Conservation (phyloP, 2,888 invertebrate species). For the Tetragonula carbonaria region DNA sequence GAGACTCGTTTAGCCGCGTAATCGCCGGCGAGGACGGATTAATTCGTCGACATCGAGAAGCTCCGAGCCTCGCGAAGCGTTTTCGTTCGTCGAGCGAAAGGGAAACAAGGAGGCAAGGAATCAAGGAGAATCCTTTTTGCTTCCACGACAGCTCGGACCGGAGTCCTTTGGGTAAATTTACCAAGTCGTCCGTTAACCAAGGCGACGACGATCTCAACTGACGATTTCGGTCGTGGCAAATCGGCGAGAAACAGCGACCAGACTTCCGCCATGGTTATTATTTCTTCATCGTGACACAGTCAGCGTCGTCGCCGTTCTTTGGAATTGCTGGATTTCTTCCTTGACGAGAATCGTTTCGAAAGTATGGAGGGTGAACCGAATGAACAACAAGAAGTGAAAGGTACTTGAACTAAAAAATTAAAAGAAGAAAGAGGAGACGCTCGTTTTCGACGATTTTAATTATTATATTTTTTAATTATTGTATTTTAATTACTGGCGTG, state of each 20-base stretch:
- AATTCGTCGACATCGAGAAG: slow-evolving; percentile 41
- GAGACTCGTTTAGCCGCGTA: slow-evolving; percentile 31
- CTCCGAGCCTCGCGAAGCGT: neutral
- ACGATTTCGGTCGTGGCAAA: slow-evolving; percentile 25
- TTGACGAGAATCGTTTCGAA: neutral
- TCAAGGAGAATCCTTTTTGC: slow-evolving; percentile 20
- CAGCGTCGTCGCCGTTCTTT: neutral
- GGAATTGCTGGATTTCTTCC: neutral
- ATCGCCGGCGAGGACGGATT: slow-evolving; percentile 38
- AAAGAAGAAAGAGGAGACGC: neutral
- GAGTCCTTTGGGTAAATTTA: slow-evolving; percentile 59
- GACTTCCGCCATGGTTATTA: no score
- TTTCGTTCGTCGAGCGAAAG: neutral
- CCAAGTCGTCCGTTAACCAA: slow-evolving; percentile 66
- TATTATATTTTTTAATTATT: no score
- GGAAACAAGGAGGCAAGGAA: slow-evolving; percentile 6
- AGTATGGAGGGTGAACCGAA: slow-evolving; percentile 12
- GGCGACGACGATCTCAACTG: slow-evolving; percentile 58
- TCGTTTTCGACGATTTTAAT: no score
- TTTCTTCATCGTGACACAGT: neutral
- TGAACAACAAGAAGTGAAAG: neutral
- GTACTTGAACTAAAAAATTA: neutral
- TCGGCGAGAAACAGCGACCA: neutral
- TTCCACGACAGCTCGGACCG: slow-evolving; percentile 46
- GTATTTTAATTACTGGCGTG: no score